Conservation (phyloP, 2,888 invertebrate species). For the Neoascia interrupta region DNA sequence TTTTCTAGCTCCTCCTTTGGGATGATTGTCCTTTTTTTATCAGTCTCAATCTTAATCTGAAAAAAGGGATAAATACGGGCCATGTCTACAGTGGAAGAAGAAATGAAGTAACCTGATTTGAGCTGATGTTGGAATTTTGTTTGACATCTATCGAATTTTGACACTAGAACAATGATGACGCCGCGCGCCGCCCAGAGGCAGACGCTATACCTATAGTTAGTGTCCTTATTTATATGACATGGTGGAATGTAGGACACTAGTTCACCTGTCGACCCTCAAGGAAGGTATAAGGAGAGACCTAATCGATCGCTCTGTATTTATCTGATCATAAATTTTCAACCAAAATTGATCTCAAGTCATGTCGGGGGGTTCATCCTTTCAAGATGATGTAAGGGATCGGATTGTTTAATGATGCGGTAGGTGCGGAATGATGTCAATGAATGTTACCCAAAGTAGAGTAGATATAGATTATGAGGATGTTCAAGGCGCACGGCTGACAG, state of each 20-base stretch:
- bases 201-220: slow-evolving; percentile 23
- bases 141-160: slow-evolving; percentile 63
- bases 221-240: slow-evolving; percentile 48
- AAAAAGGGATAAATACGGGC: slow-evolving; percentile 32
- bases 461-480: slow-evolving; percentile 47
- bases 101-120: slow-evolving; percentile 55
- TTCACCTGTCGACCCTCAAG: slow-evolving; percentile 58
- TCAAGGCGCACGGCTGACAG: slow-evolving; percentile 28
- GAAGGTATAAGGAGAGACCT: slow-evolving; percentile 16
- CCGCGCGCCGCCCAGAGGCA: slow-evolving; percentile 22
- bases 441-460: slow-evolving; percentile 7
- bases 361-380: background rate
- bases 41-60: slow-evolving; percentile 46
- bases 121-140: slow-evolving; percentile 62
- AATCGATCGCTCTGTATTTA: slow-evolving; percentile 63
- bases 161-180: slow-evolving; percentile 34
- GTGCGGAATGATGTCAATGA: slow-evolving; percentile 58
- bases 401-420: slow-evolving; percentile 62
- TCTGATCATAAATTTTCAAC: slow-evolving; percentile 63
- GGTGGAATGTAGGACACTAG: slow-evolving; percentile 28
- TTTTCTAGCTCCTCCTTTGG: slow-evolving; percentile 39
- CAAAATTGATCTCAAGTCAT: slow-evolving; percentile 44
- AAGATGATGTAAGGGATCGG: slow-evolving; percentile 18
- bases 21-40: slow-evolving; percentile 43
- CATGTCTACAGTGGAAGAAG: background rate